Evolutionary conservation across 2,113 vertebrate genomes (phyloP).

Genomic region (Pseudorasbora parva): DNA sequence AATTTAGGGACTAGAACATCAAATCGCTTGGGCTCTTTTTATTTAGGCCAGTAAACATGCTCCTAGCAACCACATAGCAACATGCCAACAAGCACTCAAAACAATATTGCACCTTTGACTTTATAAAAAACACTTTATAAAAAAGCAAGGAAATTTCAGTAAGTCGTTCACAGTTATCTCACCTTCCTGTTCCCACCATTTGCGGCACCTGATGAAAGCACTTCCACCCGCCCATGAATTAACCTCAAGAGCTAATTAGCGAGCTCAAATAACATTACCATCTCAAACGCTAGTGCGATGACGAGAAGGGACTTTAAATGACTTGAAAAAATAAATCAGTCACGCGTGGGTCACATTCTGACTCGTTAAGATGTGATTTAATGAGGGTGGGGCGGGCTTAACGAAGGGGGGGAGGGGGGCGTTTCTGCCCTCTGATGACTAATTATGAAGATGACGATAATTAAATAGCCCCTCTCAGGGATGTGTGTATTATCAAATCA

Average conservation of each 20-base stretch:
- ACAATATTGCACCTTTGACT: background rate
- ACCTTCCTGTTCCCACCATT: background rate
- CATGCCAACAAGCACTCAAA: background rate
- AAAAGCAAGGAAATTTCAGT: background rate
- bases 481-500: conserved; percentile 34
- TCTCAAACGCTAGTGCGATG: background rate
- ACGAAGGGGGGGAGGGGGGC: conserved; percentile 6
- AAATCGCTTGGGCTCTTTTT: too few species aligned
- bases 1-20: background rate
- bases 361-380: conserved; percentile 46
- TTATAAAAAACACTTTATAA: background rate
- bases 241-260: conserved; percentile 47
- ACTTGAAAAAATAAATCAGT: conserved; percentile 49
- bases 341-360: conserved; percentile 50
- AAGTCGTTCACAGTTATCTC: conserved; percentile 7
- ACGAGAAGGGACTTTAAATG: conserved; percentile 39
- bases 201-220: conserved; percentile 25
- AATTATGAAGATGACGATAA: conserved; percentile 52
- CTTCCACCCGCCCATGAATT: conserved; percentile 9
- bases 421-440: conserved; percentile 39
- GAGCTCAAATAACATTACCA: conserved; percentile 32
- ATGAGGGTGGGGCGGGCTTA: conserved; percentile 39
- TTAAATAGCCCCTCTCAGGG: conserved; percentile 27
- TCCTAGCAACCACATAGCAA: background rate
- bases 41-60: background rate